A percentile compares a stretch with the other conserved stretches of the same genome.
phyloP scores from a whole-genome alignment of 2,113 vertebrate species.

The Salvelinus sp. region DNA sequence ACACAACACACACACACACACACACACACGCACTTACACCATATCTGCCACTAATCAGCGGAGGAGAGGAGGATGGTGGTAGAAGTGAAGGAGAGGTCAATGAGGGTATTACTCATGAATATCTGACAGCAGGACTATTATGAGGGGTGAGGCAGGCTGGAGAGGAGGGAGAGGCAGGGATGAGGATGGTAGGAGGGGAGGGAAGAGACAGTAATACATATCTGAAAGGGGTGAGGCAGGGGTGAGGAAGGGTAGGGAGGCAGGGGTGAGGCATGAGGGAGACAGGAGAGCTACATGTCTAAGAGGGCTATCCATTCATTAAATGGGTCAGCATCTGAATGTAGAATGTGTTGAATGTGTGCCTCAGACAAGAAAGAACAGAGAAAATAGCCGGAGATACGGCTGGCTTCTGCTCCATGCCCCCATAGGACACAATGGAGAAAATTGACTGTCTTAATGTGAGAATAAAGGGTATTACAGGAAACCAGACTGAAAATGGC shows the following conservation, averaged over 20 bases:
- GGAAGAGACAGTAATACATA: neutral
- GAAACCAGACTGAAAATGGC: conserved; percentile 15
- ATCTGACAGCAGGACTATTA: conserved; percentile 64
- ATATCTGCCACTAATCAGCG: conserved; percentile 28
- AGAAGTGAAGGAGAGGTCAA: conserved; percentile 70
- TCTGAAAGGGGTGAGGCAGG: neutral
- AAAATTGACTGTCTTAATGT: conserved; percentile 20
- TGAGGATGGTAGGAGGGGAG: neutral
- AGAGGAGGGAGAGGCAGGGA: neutral
- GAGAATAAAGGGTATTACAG: conserved; percentile 20
- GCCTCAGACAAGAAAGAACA: conserved; percentile 35
- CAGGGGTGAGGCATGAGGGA: conserved; percentile 2
- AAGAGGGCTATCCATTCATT: conserved; percentile 65
- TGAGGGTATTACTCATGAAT: conserved; percentile 67
- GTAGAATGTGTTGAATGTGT: conserved; percentile 70
- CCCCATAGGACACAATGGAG: conserved; percentile 29
- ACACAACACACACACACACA: neutral
- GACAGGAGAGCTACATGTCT: conserved; percentile 34
- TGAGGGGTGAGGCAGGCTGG: conserved; percentile 29
- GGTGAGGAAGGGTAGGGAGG: conserved; percentile 9
- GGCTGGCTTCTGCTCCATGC: conserved; percentile 9
- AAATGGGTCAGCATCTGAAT: conserved; percentile 72
- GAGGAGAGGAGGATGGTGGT: conserved; percentile 22
- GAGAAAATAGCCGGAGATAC: conserved; percentile 25
- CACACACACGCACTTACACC: neutral